Evolutionary conservation across 2,888 invertebrate species (phyloP), one percentile per base, ranked within the genome.

Genomic region (Carterocephalus palaemon): DNA sequence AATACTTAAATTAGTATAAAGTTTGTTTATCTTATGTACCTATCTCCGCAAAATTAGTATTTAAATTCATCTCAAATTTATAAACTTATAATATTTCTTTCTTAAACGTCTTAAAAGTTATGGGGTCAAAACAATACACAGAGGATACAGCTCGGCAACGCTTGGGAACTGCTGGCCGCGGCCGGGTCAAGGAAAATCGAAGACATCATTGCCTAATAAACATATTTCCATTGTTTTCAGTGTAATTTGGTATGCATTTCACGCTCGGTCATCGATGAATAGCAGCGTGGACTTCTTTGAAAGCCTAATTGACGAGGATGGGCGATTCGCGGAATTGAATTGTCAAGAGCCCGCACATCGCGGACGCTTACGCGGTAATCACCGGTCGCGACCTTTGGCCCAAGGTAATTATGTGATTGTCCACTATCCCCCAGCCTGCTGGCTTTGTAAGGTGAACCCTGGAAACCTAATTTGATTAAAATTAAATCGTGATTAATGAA

Each of bases 201-300:
- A 6, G n/a, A 4, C 8, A 10, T 12, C 24, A 12, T 32, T 33
- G 19, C 6, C 26, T 42, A 42, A 46, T 26, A 13, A 23, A 24
- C 26, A 24, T 34, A 42, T 34, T 36, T 47, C 33, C 15, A 47
- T 22, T 54, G 52, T 45, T 78, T 73, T 40, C 71, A 86, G 85
- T 59, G 74, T 84, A 53, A 57, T 84, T 52, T 84, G 81, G 82
- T 82, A 85, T 73, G 82, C 83, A 65, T 87, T 77, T 57, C 76
- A 81, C 52, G 59, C 81, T 67, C 77, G 74, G 56, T 77, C 75
- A 62, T 70, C 82, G 60, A 86, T 86, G 86, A 83, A 83, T 56
- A 77, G 80, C 75, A 84, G 85, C 60, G 88, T 89, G 52, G 89
- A 89, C 62, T 90, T 92, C 62, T 86, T 92, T 66, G 92, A 92